Percentiles rank a stretch among this genome's conserved stretches.
These are phyloP conservation scores for Festucalex cinctus DNA, from an alignment of 2,113 vertebrate genomes.

Conservation along the genomic window DNA sequence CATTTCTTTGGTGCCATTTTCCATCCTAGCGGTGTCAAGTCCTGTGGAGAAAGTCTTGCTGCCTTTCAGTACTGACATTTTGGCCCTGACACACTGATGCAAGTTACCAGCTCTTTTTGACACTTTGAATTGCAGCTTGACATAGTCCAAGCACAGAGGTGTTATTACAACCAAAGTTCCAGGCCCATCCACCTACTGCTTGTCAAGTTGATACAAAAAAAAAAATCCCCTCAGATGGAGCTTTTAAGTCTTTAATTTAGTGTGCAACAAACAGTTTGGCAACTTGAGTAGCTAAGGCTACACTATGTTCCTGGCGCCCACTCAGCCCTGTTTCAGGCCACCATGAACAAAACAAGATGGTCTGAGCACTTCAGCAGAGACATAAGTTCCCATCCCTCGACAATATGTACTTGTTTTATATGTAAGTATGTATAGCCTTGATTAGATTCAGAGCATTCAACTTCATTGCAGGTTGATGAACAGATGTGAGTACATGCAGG, in stretches of 20 bases:
- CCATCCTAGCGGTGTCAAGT: neutral
- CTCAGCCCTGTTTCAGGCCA: neutral
- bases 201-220: constrained; percentile 41
- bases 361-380: too few species aligned
- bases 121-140: constrained; percentile 31
- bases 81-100: constrained; percentile 12
- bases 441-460: too few species aligned
- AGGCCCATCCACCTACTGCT: constrained; percentile 27
- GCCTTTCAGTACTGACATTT: constrained; percentile 22
- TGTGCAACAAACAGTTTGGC: neutral
- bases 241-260: constrained; percentile 9
- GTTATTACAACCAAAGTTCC: constrained; percentile 31
- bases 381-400: too few species aligned
- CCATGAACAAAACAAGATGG: too few species aligned
- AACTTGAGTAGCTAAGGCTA: neutral
- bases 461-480: too few species aligned
- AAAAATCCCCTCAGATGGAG: neutral
- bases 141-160: constrained; percentile 26
- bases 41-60: constrained; percentile 4
- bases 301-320: neutral
- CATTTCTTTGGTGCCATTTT: constrained; percentile 1
- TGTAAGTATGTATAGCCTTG: too few species aligned
- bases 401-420: too few species aligned
- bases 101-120: constrained; percentile 23
- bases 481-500: too few species aligned